Evolutionary conservation across 2,113 vertebrate genomes (phyloP).

Genomic region (Odobenus rosmarus): DNA sequence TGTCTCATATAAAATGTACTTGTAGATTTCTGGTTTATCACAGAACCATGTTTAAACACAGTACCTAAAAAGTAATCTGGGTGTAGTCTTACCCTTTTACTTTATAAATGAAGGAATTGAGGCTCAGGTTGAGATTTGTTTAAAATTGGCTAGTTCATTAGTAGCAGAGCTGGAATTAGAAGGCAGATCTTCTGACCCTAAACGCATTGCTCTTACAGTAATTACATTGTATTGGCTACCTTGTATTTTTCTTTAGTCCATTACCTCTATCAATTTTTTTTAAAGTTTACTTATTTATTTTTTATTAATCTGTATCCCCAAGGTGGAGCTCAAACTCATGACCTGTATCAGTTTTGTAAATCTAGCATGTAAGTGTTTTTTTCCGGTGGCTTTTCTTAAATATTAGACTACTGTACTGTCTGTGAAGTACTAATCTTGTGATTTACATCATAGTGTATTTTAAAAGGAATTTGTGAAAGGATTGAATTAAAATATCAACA

Average conservation of each 20-base stretch:
- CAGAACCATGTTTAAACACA: slow-evolving; percentile 1
- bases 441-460: slow-evolving; percentile 81
- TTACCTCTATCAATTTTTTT: not conserved
- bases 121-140: slow-evolving; percentile 35
- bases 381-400: slow-evolving; percentile 81
- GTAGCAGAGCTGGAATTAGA: not conserved
- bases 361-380: slow-evolving; percentile 61
- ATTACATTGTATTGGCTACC: slow-evolving; percentile 34
- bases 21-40: slow-evolving; percentile 19
- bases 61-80: slow-evolving; percentile 12
- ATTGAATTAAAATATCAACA: slow-evolving; percentile 84
- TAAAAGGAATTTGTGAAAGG: slow-evolving; percentile 84
- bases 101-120: slow-evolving; percentile 23
- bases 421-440: slow-evolving; percentile 77
- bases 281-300: not conserved
- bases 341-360: slow-evolving; percentile 53
- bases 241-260: slow-evolving; percentile 33
- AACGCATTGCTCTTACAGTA: slow-evolving; percentile 18
- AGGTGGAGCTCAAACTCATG: not conserved
- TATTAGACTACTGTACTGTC: slow-evolving; percentile 55
- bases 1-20: slow-evolving; percentile 9
- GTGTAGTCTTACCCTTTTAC: not conserved
- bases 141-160: not conserved
- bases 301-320: not conserved
- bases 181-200: slow-evolving; percentile 1